A percentile compares a stretch with the other conserved stretches of the same genome.
Conservation (phyloP, 2,888 invertebrate genomes). For the Xanthorhoe designata region DNA sequence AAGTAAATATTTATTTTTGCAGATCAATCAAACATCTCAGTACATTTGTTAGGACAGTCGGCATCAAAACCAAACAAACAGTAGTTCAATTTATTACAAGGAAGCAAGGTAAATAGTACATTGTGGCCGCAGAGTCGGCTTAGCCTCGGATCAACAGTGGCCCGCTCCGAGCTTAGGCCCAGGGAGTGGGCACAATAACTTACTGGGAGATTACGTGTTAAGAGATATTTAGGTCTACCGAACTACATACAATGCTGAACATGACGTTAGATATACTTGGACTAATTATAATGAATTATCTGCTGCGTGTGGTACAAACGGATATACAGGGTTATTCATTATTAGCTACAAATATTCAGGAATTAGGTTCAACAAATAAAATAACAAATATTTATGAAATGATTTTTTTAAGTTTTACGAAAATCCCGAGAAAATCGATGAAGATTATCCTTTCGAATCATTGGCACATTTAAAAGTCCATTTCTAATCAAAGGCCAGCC, state of each 20-base stretch:
- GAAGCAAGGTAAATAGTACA: constrained; percentile 8
- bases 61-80: background rate
- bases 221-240: constrained; percentile 27
- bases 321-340: too few species aligned
- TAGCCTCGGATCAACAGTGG: constrained; percentile 38
- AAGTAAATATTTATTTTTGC: too few species aligned
- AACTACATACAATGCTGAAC: background rate
- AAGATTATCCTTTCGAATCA: too few species aligned
- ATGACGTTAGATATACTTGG: background rate
- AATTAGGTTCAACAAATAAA: too few species aligned
- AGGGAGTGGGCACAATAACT: constrained; percentile 25
- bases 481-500: too few species aligned
- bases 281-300: too few species aligned
- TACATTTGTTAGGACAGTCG: background rate
- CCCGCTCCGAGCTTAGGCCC: constrained; percentile 31
- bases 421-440: too few species aligned
- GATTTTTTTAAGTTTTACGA: too few species aligned
- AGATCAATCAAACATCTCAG: background rate
- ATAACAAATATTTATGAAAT: too few species aligned
- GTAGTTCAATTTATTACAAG: constrained; percentile 9
- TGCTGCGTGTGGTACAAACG: too few species aligned
- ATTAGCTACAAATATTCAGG: too few species aligned
- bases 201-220: constrained; percentile 31
- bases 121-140: constrained; percentile 25
- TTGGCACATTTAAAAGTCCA: too few species aligned